These are phyloP conservation scores for Rhinoderma darwinii DNA, from an alignment of 2,113 vertebrate species.

Conservation along the genomic window DNA sequence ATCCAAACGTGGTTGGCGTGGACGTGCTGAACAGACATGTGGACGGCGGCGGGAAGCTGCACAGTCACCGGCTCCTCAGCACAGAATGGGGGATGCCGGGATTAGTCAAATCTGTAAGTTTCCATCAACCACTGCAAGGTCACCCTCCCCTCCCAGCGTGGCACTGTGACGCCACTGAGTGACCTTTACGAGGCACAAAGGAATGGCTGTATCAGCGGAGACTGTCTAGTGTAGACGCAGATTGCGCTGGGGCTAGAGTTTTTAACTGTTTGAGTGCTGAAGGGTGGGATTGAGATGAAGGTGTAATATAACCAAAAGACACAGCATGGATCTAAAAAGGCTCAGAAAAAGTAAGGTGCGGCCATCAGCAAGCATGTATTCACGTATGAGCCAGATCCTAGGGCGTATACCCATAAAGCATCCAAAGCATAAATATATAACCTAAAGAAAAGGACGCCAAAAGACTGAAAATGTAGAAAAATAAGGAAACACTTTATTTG, in stretches of 20 bases:
- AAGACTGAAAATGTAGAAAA: too few relatives aligned
- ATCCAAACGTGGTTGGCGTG: conserved; percentile 92
- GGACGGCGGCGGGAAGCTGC: conserved; percentile 84
- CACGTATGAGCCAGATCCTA: too few relatives aligned
- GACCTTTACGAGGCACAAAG: not conserved
- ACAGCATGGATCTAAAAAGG: too few relatives aligned
- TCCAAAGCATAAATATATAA: too few relatives aligned
- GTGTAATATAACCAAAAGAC: too few relatives aligned
- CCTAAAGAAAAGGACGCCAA: too few relatives aligned
- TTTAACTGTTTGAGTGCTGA: not conserved
- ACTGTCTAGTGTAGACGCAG: not conserved
- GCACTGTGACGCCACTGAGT: not conserved
- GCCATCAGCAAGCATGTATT: too few relatives aligned
- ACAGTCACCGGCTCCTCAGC: conserved; percentile 92
- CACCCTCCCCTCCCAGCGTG: not conserved
- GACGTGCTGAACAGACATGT: conserved; percentile 88
- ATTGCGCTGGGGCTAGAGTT: not conserved
- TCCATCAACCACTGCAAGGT: not conserved
- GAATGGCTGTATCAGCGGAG: conserved; percentile 1
- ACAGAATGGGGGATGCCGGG: conserved; percentile 96
- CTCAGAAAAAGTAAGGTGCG: too few relatives aligned
- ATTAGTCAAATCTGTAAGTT: conserved; percentile 91
- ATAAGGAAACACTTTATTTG: too few relatives aligned
- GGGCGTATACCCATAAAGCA: too few relatives aligned
- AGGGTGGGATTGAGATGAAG: not conserved